These are phyloP conservation scores for Macrosiphum euphorbiae DNA, from an alignment of 2,888 invertebrate genomes.

Conservation along the genomic window DNA sequence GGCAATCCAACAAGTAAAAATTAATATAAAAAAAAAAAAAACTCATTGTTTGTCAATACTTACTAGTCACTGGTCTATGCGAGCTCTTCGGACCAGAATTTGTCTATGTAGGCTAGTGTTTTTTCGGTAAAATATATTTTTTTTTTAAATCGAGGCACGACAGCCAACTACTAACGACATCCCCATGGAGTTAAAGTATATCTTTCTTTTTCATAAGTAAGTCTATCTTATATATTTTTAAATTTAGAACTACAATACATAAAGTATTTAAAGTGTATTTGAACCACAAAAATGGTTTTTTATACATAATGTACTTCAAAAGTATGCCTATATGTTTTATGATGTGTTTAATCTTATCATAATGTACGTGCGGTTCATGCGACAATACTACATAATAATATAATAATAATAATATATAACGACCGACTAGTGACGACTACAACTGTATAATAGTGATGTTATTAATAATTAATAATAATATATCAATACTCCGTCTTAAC, in stretches of 20 bases:
- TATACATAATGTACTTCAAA: background rate
- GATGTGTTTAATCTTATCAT: background rate
- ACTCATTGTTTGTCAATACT: background rate
- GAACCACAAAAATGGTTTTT: background rate
- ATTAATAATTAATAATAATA: background rate
- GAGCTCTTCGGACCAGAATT: background rate
- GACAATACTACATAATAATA: background rate
- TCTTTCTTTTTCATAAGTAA: background rate
- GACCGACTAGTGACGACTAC: background rate
- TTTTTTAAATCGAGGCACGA: background rate
- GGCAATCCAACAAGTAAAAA: background rate
- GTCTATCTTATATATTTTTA: background rate
- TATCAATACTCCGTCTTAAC: background rate
- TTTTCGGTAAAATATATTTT: background rate
- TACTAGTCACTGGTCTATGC: background rate
- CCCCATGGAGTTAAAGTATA: background rate
- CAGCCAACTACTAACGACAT: background rate
- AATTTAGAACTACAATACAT: background rate
- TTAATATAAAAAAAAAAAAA: too few species aligned
- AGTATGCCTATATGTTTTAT: background rate
- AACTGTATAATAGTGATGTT: background rate
- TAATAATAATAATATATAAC: background rate
- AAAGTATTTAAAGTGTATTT: background rate
- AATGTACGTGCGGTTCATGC: slow-evolving; percentile 10
- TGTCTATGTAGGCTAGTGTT: background rate